Conservation (phyloP, 1,140 invertebrate species). For the Trichoplusia ni region DNA sequence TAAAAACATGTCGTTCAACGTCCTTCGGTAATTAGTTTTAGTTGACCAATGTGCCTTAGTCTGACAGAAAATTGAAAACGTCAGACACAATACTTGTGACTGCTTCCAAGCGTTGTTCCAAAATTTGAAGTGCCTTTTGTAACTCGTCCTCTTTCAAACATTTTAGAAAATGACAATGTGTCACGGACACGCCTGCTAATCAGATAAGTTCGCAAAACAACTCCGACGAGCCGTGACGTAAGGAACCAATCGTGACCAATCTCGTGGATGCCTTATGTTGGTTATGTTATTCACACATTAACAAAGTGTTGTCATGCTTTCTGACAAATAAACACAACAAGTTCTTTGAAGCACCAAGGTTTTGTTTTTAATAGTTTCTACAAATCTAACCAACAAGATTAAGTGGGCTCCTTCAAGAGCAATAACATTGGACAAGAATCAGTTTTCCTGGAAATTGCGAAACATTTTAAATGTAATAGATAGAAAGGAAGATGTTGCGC, state of each 20-base stretch:
- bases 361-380: constrained; percentile 1
- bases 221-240: constrained; percentile 51
- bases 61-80: neutral
- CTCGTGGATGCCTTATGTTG: constrained; percentile 31
- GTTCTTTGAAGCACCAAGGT: neutral
- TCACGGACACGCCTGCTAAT: constrained; percentile 61
- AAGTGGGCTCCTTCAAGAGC: neutral
- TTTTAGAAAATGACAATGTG: constrained; percentile 48
- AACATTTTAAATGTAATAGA: constrained; percentile 49
- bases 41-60: neutral
- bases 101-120: neutral
- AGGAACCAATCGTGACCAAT: constrained; percentile 41
- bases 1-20: no score
- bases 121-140: constrained; percentile 48
- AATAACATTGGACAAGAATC: neutral
- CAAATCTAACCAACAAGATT: neutral
- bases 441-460: constrained; percentile 32
- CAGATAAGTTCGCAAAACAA: constrained; percentile 56
- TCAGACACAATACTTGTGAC: neutral
- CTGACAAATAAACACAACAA: constrained; percentile 39
- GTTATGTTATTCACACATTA: constrained; percentile 36
- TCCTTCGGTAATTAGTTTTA: no score
- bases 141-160: constrained; percentile 34
- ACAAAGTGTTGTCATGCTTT: constrained; percentile 34
- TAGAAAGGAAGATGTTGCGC: constrained; percentile 53